These are phyloP conservation scores for Agelas oroides DNA, from an alignment of 37 sponge, comb jelly and placozoan species.

Conservation along the genomic window DNA sequence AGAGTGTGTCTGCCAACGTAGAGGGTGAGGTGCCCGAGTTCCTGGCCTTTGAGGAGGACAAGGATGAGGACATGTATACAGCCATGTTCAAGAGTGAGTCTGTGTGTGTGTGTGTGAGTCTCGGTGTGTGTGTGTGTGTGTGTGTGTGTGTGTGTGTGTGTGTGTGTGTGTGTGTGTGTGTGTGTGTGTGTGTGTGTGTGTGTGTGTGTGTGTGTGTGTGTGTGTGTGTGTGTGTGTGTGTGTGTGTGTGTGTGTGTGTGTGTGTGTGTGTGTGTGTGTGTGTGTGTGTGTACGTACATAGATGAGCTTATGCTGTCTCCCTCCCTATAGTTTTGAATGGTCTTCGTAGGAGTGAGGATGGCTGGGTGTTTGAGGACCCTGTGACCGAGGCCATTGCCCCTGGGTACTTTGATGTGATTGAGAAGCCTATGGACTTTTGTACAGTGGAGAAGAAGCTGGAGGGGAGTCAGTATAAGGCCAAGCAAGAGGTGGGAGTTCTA, in stretches of 20 bases:
- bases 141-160: too few relatives aligned
- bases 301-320: too few relatives aligned
- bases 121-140: too few relatives aligned
- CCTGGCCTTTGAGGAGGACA: slow-evolving; percentile 27
- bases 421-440: slow-evolving; percentile 79
- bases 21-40: slow-evolving; percentile 14
- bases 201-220: too few relatives aligned
- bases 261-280: too few relatives aligned
- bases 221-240: too few relatives aligned
- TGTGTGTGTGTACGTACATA: too few relatives aligned
- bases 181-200: too few relatives aligned
- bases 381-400: slow-evolving; percentile 92
- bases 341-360: slow-evolving; percentile 71
- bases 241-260: too few relatives aligned
- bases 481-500: slow-evolving; percentile 48
- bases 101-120: background rate
- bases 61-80: slow-evolving; percentile 72
- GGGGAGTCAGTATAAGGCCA: slow-evolving; percentile 41
- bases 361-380: slow-evolving; percentile 89
- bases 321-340: slow-evolving; percentile 57
- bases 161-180: too few relatives aligned
- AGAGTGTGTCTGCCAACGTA: slow-evolving; percentile 50
- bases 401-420: slow-evolving; percentile 82
- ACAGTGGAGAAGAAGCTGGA: slow-evolving; percentile 84
- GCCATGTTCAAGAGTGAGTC: slow-evolving; percentile 76